Base-by-base conservation (phyloP, 2,888 invertebrate genomes). In the Noctua fimbriata region DNA sequence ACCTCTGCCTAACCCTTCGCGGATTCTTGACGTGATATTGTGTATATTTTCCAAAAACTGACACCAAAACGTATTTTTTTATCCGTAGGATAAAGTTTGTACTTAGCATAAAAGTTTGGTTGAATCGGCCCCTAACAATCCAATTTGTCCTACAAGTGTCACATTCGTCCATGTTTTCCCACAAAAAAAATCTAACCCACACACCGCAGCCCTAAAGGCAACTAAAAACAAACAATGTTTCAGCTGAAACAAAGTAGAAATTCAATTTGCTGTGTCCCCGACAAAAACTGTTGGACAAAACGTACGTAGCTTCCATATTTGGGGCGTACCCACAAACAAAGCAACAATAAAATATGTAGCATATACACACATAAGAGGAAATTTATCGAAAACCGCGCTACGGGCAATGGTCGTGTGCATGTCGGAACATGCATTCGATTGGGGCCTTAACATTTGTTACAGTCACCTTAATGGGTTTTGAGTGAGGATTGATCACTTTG, bases 331-430 rank as follows among this genome's bases (percentile, higher is more conserved):
- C 87, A 84, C 92, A 93, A 93, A 93, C 93, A 94, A 93, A 93
- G 91, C 91, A 87, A 89, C 90, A 89, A 92, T 94, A 93, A 93
- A 94, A 94, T 94, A 94, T 94, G 91, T 92, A 91, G 71, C 71
- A 65, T 88, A 78, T 85, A 86, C 75, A 78, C 82, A 65, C 82
- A 65, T 36, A 70, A 65, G 77, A 86, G 91, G 88, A 93, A 94
- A 94, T 95, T 94, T 94, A 95, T 94, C 90, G 94, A 92, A 93
- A 95, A 94, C 94, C 93, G 87, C 92, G 90, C 88, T 82, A 86
- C 86, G 83, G 87, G 88, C 87, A 89, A 91, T 88, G 91, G 90
- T 89, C 83, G 92, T 85, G 82, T 91, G 92, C 91, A 92, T 91
- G 90, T 91, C 87, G 91, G 86, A 88, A 91, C 92, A 92, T 90